Evolutionary conservation across 2,113 vertebrate species (phyloP).

Genomic region (Nannobrachium achirus): DNA sequence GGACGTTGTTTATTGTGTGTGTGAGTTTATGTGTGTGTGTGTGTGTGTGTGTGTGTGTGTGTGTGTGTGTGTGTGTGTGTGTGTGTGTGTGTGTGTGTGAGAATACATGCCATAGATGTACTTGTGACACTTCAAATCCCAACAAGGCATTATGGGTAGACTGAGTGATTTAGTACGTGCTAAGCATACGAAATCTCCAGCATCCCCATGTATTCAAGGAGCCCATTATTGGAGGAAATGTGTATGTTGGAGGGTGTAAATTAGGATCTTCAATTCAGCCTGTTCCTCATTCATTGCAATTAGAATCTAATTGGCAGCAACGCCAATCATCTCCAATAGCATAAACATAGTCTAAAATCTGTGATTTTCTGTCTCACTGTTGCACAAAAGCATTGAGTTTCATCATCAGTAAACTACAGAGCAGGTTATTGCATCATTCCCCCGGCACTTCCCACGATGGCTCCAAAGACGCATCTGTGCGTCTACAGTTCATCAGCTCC

Average conservation of each 20-base stretch:
- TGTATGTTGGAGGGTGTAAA: background rate
- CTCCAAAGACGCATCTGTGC: constrained; percentile 31
- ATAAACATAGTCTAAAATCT: constrained; percentile 3
- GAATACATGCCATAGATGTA: constrained; percentile 24
- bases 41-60: background rate
- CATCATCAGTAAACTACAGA: constrained; percentile 1
- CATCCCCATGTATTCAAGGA: constrained; percentile 44
- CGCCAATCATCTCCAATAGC: constrained; percentile 5
- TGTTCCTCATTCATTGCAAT: constrained; percentile 41
- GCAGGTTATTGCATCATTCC: constrained; percentile 25
- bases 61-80: background rate
- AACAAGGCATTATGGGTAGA: constrained; percentile 42
- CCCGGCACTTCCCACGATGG: constrained; percentile 19
- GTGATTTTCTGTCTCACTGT: background rate
- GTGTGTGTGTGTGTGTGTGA: too few species aligned
- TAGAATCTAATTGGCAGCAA: constrained; percentile 25
- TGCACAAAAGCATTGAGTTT: constrained; percentile 13
- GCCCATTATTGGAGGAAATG: constrained; percentile 15
- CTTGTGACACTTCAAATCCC: constrained; percentile 54
- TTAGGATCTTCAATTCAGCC: constrained; percentile 36
- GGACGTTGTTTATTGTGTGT: background rate
- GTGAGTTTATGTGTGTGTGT: background rate
- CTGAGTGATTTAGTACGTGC: constrained; percentile 33
- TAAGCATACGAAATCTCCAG: constrained; percentile 35
- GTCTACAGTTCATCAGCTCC: constrained; percentile 23